Evolutionary conservation across 2,113 vertebrate species (phyloP).

Genomic region (Nothocercus nigrocapillus): DNA sequence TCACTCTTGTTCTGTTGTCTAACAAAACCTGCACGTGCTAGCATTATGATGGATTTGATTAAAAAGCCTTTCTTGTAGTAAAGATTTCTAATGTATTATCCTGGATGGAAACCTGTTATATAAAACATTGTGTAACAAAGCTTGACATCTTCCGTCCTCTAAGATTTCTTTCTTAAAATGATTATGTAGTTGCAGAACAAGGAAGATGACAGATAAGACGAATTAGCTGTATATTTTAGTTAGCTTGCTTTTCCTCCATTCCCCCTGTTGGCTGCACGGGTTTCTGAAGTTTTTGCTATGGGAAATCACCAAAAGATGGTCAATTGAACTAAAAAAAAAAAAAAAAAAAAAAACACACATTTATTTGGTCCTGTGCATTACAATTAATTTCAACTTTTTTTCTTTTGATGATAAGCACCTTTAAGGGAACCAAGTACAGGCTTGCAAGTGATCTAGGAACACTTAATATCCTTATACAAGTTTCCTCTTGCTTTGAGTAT

Average conservation of each 20-base stretch:
- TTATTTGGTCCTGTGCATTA: not conserved
- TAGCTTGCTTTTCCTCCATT: not conserved
- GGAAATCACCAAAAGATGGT: not conserved
- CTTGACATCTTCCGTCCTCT: not conserved
- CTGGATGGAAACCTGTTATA: not conserved
- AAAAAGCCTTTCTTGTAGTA: not conserved
- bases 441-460: not conserved
- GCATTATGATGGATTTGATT: not conserved
- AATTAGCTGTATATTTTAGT: not conserved
- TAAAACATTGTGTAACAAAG: not conserved
- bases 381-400: not conserved
- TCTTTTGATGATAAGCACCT: not conserved
- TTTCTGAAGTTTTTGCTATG: not conserved
- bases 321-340: not conserved
- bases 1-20: not conserved
- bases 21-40: accelerated
- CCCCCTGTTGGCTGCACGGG: not conserved
- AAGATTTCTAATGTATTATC: not conserved
- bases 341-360: too few species aligned
- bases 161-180: not conserved
- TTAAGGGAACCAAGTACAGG: not conserved
- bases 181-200: not conserved
- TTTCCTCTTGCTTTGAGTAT: not conserved
- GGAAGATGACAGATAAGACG: not conserved
- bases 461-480: not conserved